A percentile compares a stretch with the other conserved stretches of the same genome.
Conservation (phyloP, 2,797 vertebrate genomes). For the Crenuchus spilurus region DNA sequence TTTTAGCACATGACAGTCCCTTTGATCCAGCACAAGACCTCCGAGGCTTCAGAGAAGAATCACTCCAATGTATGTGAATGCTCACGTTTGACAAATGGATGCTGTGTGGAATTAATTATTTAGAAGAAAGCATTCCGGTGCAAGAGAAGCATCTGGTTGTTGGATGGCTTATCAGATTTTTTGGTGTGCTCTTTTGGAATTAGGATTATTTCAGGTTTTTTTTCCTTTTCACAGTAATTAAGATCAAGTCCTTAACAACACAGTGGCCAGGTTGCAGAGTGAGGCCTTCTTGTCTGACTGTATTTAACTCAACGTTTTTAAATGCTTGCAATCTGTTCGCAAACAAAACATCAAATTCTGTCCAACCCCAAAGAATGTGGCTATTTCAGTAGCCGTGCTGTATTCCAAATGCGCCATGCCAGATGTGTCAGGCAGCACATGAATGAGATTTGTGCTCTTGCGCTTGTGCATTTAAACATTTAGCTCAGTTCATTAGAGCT, state of each 20-base stretch:
- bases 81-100: slow-evolving; percentile 19
- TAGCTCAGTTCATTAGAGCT: slow-evolving; percentile 53
- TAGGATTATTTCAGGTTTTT: background rate
- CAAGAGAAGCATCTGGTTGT: slow-evolving; percentile 18
- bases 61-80: slow-evolving; percentile 14
- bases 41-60: slow-evolving; percentile 21
- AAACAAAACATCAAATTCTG: too few species aligned
- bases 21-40: slow-evolving; percentile 32
- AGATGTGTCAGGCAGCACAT: slow-evolving; percentile 32
- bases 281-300: too few species aligned
- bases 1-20: background rate
- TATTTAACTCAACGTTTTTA: too few species aligned
- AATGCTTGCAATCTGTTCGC: too few species aligned
- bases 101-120: slow-evolving; percentile 20
- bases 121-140: slow-evolving; percentile 16
- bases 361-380: too few species aligned
- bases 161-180: background rate
- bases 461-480: slow-evolving; percentile 48
- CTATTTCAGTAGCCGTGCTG: background rate
- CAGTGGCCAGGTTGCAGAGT: too few species aligned
- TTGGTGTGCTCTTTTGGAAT: background rate
- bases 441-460: slow-evolving; percentile 30
- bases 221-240: background rate
- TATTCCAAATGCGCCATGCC: slow-evolving; percentile 4
- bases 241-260: too few species aligned